These are phyloP conservation scores for Hirundo rustica DNA, from an alignment of 2,797 vertebrate species.

Conservation along the genomic window DNA sequence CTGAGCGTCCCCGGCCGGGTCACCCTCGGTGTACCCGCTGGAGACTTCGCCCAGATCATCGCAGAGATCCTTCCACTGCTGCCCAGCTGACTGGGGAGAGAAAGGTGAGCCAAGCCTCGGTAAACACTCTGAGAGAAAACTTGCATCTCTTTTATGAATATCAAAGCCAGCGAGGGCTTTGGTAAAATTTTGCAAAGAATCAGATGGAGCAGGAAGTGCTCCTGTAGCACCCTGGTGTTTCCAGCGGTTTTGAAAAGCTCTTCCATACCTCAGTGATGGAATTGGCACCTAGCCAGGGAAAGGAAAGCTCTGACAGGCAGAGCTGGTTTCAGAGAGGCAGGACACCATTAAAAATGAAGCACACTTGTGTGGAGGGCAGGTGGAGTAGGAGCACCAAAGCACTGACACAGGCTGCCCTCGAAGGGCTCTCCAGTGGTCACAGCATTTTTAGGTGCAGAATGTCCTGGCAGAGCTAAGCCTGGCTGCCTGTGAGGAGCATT, in stretches of 20 bases:
- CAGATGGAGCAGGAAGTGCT: neutral
- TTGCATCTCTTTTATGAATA: neutral
- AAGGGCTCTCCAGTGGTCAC: neutral
- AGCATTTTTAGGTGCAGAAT: neutral
- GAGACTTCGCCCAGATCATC: neutral
- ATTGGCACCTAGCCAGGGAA: neutral
- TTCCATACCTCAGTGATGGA: neutral
- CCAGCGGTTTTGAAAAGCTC: neutral
- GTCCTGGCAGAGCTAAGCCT: neutral
- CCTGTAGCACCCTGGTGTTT: neutral
- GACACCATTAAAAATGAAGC: neutral
- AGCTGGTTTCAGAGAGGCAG: neutral
- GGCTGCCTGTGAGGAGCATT: neutral
- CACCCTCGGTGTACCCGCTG: neutral
- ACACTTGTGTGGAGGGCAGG: neutral
- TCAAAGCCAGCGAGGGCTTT: neutral
- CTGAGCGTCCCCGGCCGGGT: rapidly evolving
- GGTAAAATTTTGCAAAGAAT: neutral
- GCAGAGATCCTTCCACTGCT: neutral
- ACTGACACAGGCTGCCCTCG: rapidly evolving
- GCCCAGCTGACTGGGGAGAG: neutral
- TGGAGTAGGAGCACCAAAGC: neutral
- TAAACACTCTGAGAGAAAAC: neutral
- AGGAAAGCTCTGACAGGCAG: neutral
- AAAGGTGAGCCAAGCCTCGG: neutral